A percentile compares a stretch with the other conserved stretches of the same genome.
Conservation (phyloP, 2,797 vertebrate genomes). For the Sebastes cheni region DNA sequence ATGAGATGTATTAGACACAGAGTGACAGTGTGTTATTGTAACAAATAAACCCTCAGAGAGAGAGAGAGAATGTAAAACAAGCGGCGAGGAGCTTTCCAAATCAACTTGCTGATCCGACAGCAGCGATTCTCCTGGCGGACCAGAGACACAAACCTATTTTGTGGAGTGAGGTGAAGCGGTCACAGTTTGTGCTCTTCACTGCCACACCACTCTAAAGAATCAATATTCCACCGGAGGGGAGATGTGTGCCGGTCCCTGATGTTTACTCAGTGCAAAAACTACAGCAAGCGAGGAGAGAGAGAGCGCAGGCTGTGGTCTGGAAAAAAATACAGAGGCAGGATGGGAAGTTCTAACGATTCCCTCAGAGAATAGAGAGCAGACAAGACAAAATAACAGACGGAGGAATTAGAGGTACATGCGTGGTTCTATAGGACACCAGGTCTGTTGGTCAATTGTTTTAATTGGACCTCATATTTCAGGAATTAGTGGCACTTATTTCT, state of each 20-base stretch:
- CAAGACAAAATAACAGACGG: background rate
- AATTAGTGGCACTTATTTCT: background rate
- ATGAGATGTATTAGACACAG: background rate
- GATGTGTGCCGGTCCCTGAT: slow-evolving; percentile 52
- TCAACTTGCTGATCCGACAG: slow-evolving; percentile 28
- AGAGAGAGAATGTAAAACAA: background rate
- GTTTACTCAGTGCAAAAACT: slow-evolving; percentile 57
- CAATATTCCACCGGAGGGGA: slow-evolving; percentile 70
- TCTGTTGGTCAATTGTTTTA: background rate
- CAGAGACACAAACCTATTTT: slow-evolving; percentile 30
- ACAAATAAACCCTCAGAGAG: background rate
- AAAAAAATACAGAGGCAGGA: slow-evolving; percentile 41
- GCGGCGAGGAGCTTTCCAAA: slow-evolving; percentile 1
- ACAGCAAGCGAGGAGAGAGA: slow-evolving; percentile 35
- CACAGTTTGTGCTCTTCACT: slow-evolving; percentile 59
- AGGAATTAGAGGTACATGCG: slow-evolving; percentile 13
- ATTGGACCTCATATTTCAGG: background rate
- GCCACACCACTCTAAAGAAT: slow-evolving; percentile 50
- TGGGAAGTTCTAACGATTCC: slow-evolving; percentile 69
- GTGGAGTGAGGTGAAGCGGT: slow-evolving; percentile 61
- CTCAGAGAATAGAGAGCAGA: slow-evolving; percentile 59
- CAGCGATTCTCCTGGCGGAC: slow-evolving; percentile 30
- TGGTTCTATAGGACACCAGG: background rate
- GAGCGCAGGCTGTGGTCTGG: slow-evolving; percentile 44
- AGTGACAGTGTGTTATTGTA: background rate